These are phyloP conservation scores for Homarus gammarus DNA, from an alignment of 2,888 invertebrate species.

Conservation along the genomic window DNA sequence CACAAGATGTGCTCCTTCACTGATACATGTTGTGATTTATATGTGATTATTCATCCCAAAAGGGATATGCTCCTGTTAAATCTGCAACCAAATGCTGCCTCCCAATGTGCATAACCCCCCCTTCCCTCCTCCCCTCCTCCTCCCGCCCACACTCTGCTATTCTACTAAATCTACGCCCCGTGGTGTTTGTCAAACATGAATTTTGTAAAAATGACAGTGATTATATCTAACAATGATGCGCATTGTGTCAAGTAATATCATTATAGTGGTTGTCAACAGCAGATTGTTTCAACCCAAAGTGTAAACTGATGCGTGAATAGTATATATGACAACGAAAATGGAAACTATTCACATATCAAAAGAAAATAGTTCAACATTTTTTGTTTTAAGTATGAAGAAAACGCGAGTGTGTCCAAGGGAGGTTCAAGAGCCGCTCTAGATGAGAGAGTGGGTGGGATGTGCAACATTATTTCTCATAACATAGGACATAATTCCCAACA, in stretches of 20 bases:
- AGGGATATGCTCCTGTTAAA: background rate
- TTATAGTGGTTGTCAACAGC: too few relatives aligned
- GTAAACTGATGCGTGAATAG: background rate
- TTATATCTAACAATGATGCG: too few relatives aligned
- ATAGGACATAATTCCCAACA: background rate
- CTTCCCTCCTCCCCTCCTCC: background rate
- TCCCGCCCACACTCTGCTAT: background rate
- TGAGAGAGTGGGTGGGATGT: too few relatives aligned
- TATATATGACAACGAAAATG: too few relatives aligned
- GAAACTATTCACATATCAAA: too few relatives aligned
- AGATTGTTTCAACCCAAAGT: too few relatives aligned
- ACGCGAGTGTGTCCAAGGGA: too few relatives aligned
- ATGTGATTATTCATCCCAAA: background rate
- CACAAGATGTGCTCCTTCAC: background rate
- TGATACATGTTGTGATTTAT: background rate
- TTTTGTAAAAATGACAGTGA: background rate
- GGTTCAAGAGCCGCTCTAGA: too few relatives aligned
- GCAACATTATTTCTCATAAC: background rate
- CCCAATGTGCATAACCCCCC: background rate
- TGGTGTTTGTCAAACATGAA: background rate
- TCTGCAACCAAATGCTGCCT: background rate
- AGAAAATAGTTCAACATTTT: too few relatives aligned
- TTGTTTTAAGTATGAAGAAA: too few relatives aligned
- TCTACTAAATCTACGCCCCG: background rate
- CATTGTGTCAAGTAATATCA: too few relatives aligned